Evolutionary conservation across 23 tunicate species (phyloP), one percentile per base, ranked within the genome.

Genomic region (Ascidia mentula): DNA sequence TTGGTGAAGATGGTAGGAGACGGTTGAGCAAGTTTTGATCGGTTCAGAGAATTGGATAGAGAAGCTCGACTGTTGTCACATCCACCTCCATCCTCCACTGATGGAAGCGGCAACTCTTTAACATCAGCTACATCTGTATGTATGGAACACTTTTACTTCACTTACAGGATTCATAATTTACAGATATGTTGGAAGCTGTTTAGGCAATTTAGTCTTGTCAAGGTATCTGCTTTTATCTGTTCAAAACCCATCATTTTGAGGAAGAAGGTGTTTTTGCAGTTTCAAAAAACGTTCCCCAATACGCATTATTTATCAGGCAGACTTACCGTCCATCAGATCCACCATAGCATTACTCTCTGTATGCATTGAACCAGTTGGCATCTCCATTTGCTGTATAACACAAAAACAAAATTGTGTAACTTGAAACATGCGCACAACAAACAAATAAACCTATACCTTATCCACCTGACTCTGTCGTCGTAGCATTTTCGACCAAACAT

Each of bases 1-100:
- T 81, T 81, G 3, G 85, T 81, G 30, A 30, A 81, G 4, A 81
- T 36, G 1, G 85, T 81, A 18, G 85, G 85, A 9, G 85, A 81
- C 0, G 85, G 85, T 70, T 81, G 85, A 7, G 83, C 40, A 2
- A 79, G 46, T 9, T 79, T 61, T 4, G 83, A 79, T 3, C 46
- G 34, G 38, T 46, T 45, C 36, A 77, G 13, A 9, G 65, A 53
- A 28, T 53, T 53, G 24, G 28, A 20, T 5, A 53, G 65, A 20
- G 65, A 53, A 3, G 65, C 24, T 53, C 24, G 65, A 53, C 65
- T 53, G 65, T 53, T 20, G 24, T 53, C 65, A 1, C 65, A 28
- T 28, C 22, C 24, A 20, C 2, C 65, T 3, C 4, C 1, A 26
- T 53, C 65, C 24, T 53, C 65, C 24, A 28, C 65, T 53, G 22